Conservation (phyloP, 2,888 invertebrate genomes). For the Automeris io region DNA sequence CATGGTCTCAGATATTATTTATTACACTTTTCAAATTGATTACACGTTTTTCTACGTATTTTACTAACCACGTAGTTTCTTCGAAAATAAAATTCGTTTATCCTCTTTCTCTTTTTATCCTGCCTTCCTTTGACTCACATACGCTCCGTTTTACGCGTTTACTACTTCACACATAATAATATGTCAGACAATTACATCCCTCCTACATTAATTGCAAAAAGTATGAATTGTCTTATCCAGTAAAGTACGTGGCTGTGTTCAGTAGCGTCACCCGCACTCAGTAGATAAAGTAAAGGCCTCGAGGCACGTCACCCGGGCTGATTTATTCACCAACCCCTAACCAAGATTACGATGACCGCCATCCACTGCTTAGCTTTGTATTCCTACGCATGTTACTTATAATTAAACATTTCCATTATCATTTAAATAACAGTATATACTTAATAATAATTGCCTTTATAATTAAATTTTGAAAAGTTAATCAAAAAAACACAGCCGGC, state of each 20-base stretch:
- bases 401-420: constrained; percentile 16
- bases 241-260: constrained; percentile 12
- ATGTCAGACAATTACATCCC: not conserved
- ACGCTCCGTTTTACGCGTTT: too few relatives aligned
- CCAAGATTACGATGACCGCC: constrained; percentile 77
- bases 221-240: constrained; percentile 15
- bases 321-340: constrained; percentile 74
- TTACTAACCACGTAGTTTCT: too few relatives aligned
- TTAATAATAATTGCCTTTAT: too few relatives aligned
- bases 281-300: constrained; percentile 74
- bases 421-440: constrained; percentile 2
- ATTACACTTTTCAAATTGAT: too few relatives aligned
- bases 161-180: too few relatives aligned
- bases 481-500: too few relatives aligned
- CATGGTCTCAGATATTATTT: too few relatives aligned
- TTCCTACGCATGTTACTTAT: constrained; percentile 21
- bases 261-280: constrained; percentile 68
- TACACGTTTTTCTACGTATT: too few relatives aligned
- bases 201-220: not conserved
- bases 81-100: too few relatives aligned
- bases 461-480: too few relatives aligned
- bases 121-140: too few relatives aligned
- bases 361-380: constrained; percentile 67
- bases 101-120: too few relatives aligned
- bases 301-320: constrained; percentile 64